A percentile compares a stretch with the other conserved stretches of the same genome.
These are phyloP conservation scores for Fregata magnificens DNA, from an alignment of 2,113 vertebrate species.

Conservation along the genomic window DNA sequence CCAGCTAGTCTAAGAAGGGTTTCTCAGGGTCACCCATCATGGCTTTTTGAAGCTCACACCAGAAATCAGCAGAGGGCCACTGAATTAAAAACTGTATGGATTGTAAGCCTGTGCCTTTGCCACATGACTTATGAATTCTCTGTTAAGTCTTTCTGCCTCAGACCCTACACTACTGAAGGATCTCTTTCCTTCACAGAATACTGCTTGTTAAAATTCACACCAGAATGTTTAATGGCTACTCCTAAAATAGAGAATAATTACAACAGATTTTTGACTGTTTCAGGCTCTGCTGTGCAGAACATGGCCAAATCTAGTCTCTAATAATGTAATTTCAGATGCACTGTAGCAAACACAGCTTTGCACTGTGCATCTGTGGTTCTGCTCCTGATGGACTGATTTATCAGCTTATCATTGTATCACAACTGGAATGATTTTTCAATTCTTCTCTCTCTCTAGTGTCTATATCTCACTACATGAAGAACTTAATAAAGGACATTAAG, in stretches of 20 bases:
- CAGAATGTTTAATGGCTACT: neutral
- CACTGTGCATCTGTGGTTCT: neutral
- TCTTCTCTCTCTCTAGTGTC: neutral
- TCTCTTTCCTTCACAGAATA: neutral
- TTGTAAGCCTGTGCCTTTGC: neutral
- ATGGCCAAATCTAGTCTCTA: neutral
- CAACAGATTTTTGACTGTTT: neutral
- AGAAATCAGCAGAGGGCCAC: neutral
- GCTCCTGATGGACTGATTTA: neutral
- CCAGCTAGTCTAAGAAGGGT: neutral
- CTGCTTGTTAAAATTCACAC: neutral
- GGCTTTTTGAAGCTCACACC: neutral
- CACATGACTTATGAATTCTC: neutral
- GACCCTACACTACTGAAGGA: neutral
- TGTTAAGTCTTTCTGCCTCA: neutral
- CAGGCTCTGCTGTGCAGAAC: slow-evolving; percentile 37
- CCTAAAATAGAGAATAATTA: neutral
- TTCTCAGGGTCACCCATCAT: neutral
- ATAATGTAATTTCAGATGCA: slow-evolving; percentile 3
- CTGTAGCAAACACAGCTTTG: neutral
- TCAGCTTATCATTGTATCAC: neutral
- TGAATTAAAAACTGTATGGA: neutral
- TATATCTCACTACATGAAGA: neutral
- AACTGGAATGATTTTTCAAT: neutral
- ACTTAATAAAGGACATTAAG: neutral